Evolutionary conservation across 2,888 invertebrate species (phyloP).

Genomic region (Beris morrisii): DNA sequence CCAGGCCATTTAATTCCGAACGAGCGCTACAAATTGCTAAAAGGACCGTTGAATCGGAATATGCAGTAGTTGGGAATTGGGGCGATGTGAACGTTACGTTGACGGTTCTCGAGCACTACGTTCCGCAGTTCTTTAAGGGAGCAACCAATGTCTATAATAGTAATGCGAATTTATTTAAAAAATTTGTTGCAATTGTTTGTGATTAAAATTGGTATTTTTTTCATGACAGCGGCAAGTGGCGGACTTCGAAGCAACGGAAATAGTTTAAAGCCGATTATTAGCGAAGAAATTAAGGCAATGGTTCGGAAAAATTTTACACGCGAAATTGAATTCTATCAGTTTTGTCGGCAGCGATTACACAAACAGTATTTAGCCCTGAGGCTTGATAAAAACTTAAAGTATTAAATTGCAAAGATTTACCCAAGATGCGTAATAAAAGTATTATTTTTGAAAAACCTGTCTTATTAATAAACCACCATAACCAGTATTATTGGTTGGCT

Average conservation of each 20-base stretch:
- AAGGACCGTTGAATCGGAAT: slow-evolving; percentile 78
- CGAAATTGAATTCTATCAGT: slow-evolving; percentile 87
- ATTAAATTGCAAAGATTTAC: not conserved
- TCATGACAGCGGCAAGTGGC: slow-evolving; percentile 16
- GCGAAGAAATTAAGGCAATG: slow-evolving; percentile 77
- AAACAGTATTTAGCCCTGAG: slow-evolving; percentile 68
- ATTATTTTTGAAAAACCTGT: not conserved
- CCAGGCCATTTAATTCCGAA: slow-evolving; percentile 80
- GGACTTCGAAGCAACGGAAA: slow-evolving; percentile 68
- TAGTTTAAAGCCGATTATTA: slow-evolving; percentile 81
- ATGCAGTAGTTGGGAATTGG: slow-evolving; percentile 80
- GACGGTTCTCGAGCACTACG: slow-evolving; percentile 75
- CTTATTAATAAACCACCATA: no score
- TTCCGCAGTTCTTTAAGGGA: slow-evolving; percentile 76
- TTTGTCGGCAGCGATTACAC: slow-evolving; percentile 80
- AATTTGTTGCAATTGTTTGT: slow-evolving; percentile 27
- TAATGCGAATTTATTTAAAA: slow-evolving; percentile 53
- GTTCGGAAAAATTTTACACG: slow-evolving; percentile 81
- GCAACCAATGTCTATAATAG: slow-evolving; percentile 75
- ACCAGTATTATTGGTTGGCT: no score
- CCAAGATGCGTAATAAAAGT: not conserved
- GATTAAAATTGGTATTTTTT: slow-evolving; percentile 13
- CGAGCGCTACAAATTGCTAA: slow-evolving; percentile 82
- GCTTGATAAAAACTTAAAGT: slow-evolving; percentile 9
- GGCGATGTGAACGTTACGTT: slow-evolving; percentile 81